phyloP scores from a whole-genome alignment of 2,113 vertebrate genomes.

The Morone saxatilis region DNA sequence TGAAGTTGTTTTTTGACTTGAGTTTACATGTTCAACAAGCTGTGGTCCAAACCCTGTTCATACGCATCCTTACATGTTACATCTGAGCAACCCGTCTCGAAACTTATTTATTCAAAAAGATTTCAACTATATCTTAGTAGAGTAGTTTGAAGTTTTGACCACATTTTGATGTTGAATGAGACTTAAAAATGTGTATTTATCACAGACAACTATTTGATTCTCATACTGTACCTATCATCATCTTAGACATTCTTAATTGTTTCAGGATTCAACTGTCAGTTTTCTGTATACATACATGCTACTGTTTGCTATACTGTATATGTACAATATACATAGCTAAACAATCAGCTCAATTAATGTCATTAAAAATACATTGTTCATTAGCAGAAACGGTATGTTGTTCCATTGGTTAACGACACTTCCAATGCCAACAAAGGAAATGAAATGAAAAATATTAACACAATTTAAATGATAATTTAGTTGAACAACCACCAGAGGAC shows the following conservation, averaged over 20 bases:
- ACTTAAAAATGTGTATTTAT: no score
- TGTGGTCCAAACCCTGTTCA: background rate
- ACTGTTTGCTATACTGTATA: background rate
- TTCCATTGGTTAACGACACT: conserved; percentile 18
- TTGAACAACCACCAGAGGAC: conserved; percentile 51
- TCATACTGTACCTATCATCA: background rate
- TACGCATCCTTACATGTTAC: no score
- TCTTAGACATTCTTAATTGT: background rate
- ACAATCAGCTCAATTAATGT: background rate
- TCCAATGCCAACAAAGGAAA: conserved; percentile 7
- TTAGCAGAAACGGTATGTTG: background rate
- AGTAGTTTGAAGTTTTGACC: no score
- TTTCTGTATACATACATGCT: background rate
- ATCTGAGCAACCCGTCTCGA: background rate
- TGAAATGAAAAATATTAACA: conserved; percentile 27
- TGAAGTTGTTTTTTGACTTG: no score
- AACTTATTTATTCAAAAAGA: background rate
- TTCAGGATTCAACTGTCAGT: background rate
- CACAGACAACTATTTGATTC: background rate
- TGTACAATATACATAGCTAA: background rate
- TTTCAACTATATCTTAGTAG: background rate
- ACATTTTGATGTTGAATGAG: no score
- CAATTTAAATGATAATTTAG: conserved; percentile 47
- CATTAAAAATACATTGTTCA: background rate
- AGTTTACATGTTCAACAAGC: background rate